Conservation (phyloP, 2,797 vertebrate genomes). For the Zalophus californianus region DNA sequence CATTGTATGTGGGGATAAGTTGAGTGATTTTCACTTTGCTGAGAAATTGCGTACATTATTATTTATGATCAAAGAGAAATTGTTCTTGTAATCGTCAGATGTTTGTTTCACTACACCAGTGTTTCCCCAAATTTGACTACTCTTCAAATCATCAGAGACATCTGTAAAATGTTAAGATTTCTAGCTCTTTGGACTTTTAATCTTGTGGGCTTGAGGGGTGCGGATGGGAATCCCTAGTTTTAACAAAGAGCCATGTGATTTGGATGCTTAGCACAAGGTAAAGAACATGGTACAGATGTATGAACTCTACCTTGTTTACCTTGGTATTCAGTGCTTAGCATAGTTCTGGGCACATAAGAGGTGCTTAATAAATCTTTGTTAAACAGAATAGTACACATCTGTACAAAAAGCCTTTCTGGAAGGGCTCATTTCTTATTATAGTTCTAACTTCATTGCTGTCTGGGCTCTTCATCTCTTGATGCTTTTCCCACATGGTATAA, state of each 20-base stretch:
- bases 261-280: not conserved
- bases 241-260: not conserved
- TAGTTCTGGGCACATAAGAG: not conserved
- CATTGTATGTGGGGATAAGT: not conserved
- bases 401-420: not conserved
- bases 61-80: conserved; percentile 16
- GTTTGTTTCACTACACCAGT: not conserved
- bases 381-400: not conserved
- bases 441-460: not conserved
- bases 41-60: conserved; percentile 16
- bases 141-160: not conserved
- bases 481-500: not conserved
- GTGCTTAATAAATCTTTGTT: not conserved
- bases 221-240: not conserved
- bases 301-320: conserved; percentile 18
- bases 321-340: not conserved
- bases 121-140: not conserved
- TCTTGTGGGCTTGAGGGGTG: not conserved
- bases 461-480: not conserved
- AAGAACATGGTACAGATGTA: not conserved
- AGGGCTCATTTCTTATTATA: not conserved
- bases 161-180: not conserved
- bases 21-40: not conserved
- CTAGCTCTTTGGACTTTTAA: not conserved
- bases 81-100: not conserved